Percentiles rank a stretch among this genome's conserved stretches.
Conservation (phyloP, 2,113 vertebrate genomes). For the Sminthopsis crassicaudata region DNA sequence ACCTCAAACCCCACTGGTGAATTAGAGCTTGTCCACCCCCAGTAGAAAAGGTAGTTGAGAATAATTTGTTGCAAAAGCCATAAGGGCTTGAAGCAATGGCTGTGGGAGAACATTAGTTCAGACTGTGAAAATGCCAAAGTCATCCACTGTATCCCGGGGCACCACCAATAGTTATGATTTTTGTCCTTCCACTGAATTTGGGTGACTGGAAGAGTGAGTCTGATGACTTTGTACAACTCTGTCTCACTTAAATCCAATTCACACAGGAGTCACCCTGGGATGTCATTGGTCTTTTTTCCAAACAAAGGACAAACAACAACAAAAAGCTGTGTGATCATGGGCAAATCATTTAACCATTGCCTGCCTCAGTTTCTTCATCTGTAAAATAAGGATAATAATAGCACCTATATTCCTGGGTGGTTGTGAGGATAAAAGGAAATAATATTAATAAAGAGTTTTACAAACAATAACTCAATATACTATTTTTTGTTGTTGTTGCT, state of each 20-base stretch:
- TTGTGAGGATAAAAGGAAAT: neutral
- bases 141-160: neutral
- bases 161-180: neutral
- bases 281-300: neutral
- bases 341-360: neutral
- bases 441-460: neutral
- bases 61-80: neutral
- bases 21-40: neutral
- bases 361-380: neutral
- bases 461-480: neutral
- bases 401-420: neutral
- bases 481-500: neutral
- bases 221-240: neutral
- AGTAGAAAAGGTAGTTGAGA: neutral
- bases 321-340: neutral
- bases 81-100: neutral
- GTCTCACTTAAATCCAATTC: neutral
- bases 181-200: neutral
- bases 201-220: neutral
- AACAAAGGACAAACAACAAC: neutral
- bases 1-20: neutral
- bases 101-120: neutral
- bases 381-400: neutral
- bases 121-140: neutral
- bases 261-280: neutral